phyloP scores from a whole-genome alignment of 2,113 vertebrate species.

The Aldabrachelys gigantea region DNA sequence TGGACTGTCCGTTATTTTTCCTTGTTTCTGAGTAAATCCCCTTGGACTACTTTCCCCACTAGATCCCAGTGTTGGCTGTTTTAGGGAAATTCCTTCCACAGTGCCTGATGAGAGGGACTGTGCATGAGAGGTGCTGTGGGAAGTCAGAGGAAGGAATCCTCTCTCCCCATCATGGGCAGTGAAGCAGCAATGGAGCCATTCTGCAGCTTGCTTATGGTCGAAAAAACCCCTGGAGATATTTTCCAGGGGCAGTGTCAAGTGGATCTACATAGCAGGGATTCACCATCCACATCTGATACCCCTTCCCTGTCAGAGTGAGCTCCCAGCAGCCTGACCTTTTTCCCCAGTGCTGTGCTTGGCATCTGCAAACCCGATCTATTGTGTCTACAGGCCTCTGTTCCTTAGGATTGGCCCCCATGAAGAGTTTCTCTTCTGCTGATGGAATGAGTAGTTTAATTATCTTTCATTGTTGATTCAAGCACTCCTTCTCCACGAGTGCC shows the following conservation, averaged over 20 bases:
- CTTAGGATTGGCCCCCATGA: not conserved
- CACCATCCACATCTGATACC: not conserved
- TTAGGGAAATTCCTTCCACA: not conserved
- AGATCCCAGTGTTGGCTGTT: not conserved
- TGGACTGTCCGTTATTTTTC: not conserved
- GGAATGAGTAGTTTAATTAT: not conserved
- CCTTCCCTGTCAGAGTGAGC: not conserved
- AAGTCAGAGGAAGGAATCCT: not conserved
- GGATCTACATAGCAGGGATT: not conserved
- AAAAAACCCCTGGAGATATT: not conserved
- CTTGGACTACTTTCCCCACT: not conserved
- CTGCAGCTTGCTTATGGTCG: not conserved
- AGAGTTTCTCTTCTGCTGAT: not conserved
- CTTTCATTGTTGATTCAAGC: not conserved
- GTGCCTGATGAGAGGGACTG: not conserved
- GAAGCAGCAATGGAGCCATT: not conserved
- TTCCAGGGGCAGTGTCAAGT: not conserved
- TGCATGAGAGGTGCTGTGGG: not conserved
- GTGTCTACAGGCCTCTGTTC: not conserved
- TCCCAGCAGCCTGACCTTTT: not conserved
- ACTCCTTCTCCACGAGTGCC: not conserved
- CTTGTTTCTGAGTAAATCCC: not conserved
- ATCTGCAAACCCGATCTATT: not conserved
- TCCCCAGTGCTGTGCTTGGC: rapidly evolving
- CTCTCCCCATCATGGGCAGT: not conserved